A percentile compares a stretch with the other conserved stretches of the same genome.
Evolutionary conservation across 2,797 vertebrate genomes (phyloP).

Genomic region (Tympanoctomys barrerae): DNA sequence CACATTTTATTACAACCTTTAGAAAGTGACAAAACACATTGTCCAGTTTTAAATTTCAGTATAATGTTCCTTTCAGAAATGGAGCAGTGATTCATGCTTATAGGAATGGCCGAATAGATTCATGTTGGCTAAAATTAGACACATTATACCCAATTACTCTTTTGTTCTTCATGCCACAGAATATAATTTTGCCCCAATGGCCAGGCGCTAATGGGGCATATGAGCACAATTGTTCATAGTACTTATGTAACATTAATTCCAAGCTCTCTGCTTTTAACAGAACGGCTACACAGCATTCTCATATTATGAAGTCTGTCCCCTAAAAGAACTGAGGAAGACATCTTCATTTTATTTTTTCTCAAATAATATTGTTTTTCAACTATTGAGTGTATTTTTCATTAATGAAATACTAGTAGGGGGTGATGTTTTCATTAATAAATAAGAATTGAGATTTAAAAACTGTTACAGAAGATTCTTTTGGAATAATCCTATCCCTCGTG

Average conservation of each 20-base stretch:
- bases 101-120: not conserved
- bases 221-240: not conserved
- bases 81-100: not conserved
- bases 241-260: slow-evolving; percentile 11
- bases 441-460: slow-evolving; percentile 39
- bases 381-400: slow-evolving; percentile 45
- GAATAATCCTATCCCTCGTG: slow-evolving; percentile 71
- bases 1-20: not conserved
- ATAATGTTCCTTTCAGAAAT: not conserved
- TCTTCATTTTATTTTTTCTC: not conserved
- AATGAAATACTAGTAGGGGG: slow-evolving; percentile 44
- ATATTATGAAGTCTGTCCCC: slow-evolving; percentile 25
- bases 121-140: slow-evolving; percentile 27
- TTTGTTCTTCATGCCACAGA: slow-evolving; percentile 44
- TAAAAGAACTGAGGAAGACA: slow-evolving; percentile 26
- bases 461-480: slow-evolving; percentile 65
- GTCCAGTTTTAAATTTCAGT: not conserved
- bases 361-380: slow-evolving; percentile 43
- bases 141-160: not conserved
- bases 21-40: not conserved
- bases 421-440: slow-evolving; percentile 69
- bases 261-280: slow-evolving; percentile 40
- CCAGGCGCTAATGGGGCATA: not conserved
- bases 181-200: not conserved
- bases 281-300: slow-evolving; percentile 36